A percentile compares a stretch with the other conserved stretches of the same genome.
phyloP scores from a whole-genome alignment of 2,797 vertebrate species.

The Coccyzus lansbergi region DNA sequence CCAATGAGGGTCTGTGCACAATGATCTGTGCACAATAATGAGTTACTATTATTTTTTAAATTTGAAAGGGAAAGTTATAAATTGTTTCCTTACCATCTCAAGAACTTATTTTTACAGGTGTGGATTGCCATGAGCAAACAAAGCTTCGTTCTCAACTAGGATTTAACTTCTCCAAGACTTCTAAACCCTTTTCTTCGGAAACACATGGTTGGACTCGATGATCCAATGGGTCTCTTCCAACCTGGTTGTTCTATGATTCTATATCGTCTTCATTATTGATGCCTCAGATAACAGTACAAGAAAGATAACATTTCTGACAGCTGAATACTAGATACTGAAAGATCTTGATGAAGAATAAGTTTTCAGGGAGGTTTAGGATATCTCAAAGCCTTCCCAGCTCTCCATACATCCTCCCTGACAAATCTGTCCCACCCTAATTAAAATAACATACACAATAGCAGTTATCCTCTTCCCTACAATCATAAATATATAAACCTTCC shows the following conservation, averaged over 20 bases:
- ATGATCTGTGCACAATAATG: not conserved
- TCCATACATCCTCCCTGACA: slow-evolving; percentile 14
- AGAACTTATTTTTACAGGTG: not conserved
- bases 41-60: not conserved
- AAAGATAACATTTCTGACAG: not conserved
- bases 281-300: not conserved
- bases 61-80: not conserved
- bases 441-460: slow-evolving; percentile 54
- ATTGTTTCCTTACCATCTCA: not conserved
- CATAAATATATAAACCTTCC: slow-evolving; percentile 44
- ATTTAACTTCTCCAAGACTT: not conserved
- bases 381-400: slow-evolving; percentile 12
- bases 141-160: not conserved
- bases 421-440: slow-evolving; percentile 49
- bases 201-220: too few relatives aligned
- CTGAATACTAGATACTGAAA: not conserved
- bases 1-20: not conserved
- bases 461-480: slow-evolving; percentile 7
- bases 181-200: not conserved
- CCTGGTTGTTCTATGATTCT: too few relatives aligned
- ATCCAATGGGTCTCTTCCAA: too few relatives aligned
- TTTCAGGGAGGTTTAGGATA: slow-evolving; percentile 9
- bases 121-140: not conserved
- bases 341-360: not conserved
- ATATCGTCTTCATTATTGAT: not conserved